phyloP scores from a whole-genome alignment of 2,888 invertebrate species.

The Cheilosia impressa region DNA sequence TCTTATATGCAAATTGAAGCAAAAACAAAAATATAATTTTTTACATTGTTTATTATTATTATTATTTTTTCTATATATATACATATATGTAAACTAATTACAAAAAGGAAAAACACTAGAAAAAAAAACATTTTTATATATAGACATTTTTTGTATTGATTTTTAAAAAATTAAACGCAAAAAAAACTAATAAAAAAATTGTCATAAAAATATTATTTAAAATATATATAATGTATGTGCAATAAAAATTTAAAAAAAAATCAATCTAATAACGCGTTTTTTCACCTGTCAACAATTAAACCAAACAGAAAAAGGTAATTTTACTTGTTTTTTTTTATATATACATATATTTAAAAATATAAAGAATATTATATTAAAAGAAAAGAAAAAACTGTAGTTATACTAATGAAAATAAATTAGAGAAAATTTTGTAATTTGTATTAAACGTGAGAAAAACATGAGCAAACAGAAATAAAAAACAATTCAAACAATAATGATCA shows the following conservation, averaged over 20 bases:
- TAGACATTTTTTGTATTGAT: conserved; percentile 73
- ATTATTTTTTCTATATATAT: conserved; percentile 49
- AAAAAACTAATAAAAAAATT: conserved; percentile 57
- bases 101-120: conserved; percentile 53
- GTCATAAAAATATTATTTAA: conserved; percentile 45
- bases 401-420: conserved; percentile 78
- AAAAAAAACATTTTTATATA: conserved; percentile 61
- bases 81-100: conserved; percentile 66
- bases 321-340: conserved; percentile 67
- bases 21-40: conserved; percentile 54
- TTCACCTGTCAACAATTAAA: conserved; percentile 69
- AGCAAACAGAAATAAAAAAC: conserved; percentile 41
- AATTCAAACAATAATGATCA: conserved; percentile 66
- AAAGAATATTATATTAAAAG: conserved; percentile 76
- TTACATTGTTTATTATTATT: conserved; percentile 67
- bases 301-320: conserved; percentile 42
- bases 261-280: conserved; percentile 77
- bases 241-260: conserved; percentile 77
- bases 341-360: conserved; percentile 70
- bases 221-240: conserved; percentile 73
- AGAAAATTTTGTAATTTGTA: conserved; percentile 82
- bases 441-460: conserved; percentile 71
- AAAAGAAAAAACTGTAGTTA: conserved; percentile 77
- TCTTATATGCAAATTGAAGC: conserved; percentile 71
- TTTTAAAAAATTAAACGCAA: conserved; percentile 74